Percentiles rank a stretch among this genome's conserved stretches.
Evolutionary conservation across 2,888 invertebrate genomes (phyloP).

Genomic region (Aelia acuminata): DNA sequence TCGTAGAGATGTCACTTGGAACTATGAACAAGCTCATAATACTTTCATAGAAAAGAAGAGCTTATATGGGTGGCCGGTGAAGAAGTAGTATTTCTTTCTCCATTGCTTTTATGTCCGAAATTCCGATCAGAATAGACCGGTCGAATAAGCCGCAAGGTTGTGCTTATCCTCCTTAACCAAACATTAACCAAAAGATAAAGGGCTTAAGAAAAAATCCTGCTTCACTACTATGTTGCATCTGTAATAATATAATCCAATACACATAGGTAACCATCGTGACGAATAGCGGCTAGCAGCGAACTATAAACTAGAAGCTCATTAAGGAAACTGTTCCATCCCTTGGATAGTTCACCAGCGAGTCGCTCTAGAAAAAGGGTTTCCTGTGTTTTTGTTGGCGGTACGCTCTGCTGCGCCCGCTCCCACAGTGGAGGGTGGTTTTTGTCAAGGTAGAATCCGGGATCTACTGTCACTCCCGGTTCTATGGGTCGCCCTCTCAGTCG

Average conservation of each 20-base stretch:
- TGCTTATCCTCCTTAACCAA: not conserved
- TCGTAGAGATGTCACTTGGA: too few relatives aligned
- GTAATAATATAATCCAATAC: not conserved
- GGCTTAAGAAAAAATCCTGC: too few relatives aligned
- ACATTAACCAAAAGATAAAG: not conserved
- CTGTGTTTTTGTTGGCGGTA: conserved; percentile 53
- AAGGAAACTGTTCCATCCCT: conserved; percentile 11
- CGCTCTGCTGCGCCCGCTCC: conserved; percentile 49
- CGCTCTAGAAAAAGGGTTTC: conserved; percentile 54
- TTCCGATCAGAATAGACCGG: too few relatives aligned
- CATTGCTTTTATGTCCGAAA: too few relatives aligned
- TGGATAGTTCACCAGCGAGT: conserved; percentile 52
- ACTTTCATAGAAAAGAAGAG: too few relatives aligned
- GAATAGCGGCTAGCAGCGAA: not conserved
- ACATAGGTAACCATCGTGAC: not conserved
- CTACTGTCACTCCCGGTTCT: conserved; percentile 24
- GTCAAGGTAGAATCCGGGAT: conserved; percentile 38
- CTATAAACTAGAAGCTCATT: conserved; percentile 49
- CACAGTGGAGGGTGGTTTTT: conserved; percentile 47
- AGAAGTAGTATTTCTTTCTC: too few relatives aligned
- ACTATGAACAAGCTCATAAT: too few relatives aligned
- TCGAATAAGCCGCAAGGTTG: too few relatives aligned
- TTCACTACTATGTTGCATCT: too few relatives aligned
- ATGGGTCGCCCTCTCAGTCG: not conserved
- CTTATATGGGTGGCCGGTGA: too few relatives aligned